Evolutionary conservation across 2,113 vertebrate species (phyloP), one percentile per base, ranked within the genome.

Genomic region (Nipponia nippon): DNA sequence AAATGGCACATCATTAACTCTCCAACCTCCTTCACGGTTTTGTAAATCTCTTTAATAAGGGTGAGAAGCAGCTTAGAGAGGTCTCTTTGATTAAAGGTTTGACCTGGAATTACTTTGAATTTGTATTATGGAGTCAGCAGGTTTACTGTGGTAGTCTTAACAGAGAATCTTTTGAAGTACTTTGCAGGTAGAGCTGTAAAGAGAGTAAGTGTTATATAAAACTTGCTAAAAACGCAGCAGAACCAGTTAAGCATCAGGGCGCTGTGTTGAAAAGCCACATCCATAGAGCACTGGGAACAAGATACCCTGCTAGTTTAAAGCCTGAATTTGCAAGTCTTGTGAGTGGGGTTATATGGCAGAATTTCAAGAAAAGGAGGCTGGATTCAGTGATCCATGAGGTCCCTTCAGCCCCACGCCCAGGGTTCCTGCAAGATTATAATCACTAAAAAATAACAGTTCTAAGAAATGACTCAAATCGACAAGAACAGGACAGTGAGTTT

Each of bases 1-100:
- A 98, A 97, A 98, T 83, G 94, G 73, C 90, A 95, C 95, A 92
- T 96, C 89, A 93, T 97, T 97, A 97, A 97, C 95, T 98, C 97
- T 96, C 91, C 95, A 97, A 85, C 96, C 97, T 98, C 96, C 96
- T 98, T 97, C 96, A 95, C 23, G 79, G 87, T 93, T 97, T 98
- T 95, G 90, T 97, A 97, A 97, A 98, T 94, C 97, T 96, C 84
- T 92, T 94, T 97, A 97, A 95, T 97, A 95, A 96, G 93, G 76
- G 62, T 55, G 75, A 90, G 84, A 76, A 90, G 85, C 75, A 93
- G 92, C 93, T 97, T 93, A 91, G 75, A 93, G 83, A 93, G 87
- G 91, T 94, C 83, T 89, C 81, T 90, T 27, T 95, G 92, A 97
- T 97, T 94, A 97, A 96, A 94, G 79, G 84, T 94, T 84, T 96